Evolutionary conservation across 2,888 invertebrate species (phyloP), one percentile per base, ranked within the genome.

Genomic region (Ephialtes manifestator): DNA sequence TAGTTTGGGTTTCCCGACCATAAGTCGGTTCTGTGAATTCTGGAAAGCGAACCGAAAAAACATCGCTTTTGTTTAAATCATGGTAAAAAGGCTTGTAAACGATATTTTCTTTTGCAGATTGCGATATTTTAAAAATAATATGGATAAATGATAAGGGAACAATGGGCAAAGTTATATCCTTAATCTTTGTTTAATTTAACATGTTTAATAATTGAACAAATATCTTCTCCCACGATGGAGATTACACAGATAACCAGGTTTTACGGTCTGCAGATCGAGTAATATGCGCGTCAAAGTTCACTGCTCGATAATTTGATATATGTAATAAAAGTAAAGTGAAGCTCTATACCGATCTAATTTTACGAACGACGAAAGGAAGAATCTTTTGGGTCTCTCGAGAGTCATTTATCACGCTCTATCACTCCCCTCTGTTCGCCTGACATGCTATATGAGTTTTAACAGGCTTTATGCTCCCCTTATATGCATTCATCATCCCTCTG

Each of bases 351-450:
- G 55, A 72, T 72, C 28, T 46, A 81, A 75, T 58, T 81, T 81
- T 24, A 68, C 70, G 75, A 75, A 75, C 81, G 75, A 68, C 48
- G 75, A 60, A 48, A 75, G 75, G 63, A 76, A 43, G 51, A 81
- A 81, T 67, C 65, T 72, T 53, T 81, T 53, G 28, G 55, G 63
- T 18, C 75, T 81, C 81, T 60, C 70, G 28, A 60, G 31, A 70
- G 81, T 81, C 75, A 76, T 81, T 81, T 81, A 81, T 81, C 81
- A 81, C 70, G 76, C 75, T 67, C 76, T 70, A 76, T 81, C 81
- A 81, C 75, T 76, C 70, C 70, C 70, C 63, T 70, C 58, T 43
- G 13, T 13, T 18, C 39, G 81, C 63, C 68, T 60, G 70, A 81
- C 81, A 76, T 76, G 74, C 81, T 76, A 63, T 81, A 81, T 53